Evolutionary conservation across 92 coral and sea anemone species (phyloP), one percentile per base, ranked within the genome.

Genomic region (Epizoanthus fatuus): DNA sequence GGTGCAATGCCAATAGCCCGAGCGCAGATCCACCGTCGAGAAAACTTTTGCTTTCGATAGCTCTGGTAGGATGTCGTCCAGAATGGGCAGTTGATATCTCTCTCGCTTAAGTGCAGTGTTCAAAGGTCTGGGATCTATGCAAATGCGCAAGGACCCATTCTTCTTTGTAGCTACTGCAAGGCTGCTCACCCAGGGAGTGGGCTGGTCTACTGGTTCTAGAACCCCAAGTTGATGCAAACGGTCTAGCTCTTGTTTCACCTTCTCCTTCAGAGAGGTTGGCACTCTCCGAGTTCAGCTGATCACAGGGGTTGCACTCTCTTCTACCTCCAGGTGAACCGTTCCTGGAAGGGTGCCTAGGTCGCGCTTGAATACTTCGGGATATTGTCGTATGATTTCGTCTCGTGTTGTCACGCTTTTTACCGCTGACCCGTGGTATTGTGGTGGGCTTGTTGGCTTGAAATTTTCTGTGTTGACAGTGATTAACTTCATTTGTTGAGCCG

Each of bases 401-500:
- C 47, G 16, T 42, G 5, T 4, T 42, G 5, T 42, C 47, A 29
- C 7, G 6, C 47, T 42, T 6, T 6, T 42, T 42, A 42, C 47
- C 6, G 47, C 47, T 42, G 5, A 42, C 47, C 47, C 47, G 47
- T 42, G 12, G 16, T 53, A 53, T 8, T 69, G 6, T 14, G 53
- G 53, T 22, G 74, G 74, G 17, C 49, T 9, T 25, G 74, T 20
- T n/a, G 49, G 35, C 68, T 56, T 55, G 64, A 75, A 86, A 15
- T 54, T 86, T 70, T 77, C 65, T 32, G 67, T 44, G 84, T 77
- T 67, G 81, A 86, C 79, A 12, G 85, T 66, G 56, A 86, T 86
- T 45, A 77, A 70, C 19, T 84, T 76, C 89, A 76, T 86, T n/a
- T 86, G 79, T 57, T 76, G 85, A 73, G 90, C 59, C 44, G 79